Evolutionary conservation across 2,888 invertebrate genomes (phyloP).

Genomic region (Aquatica leii): DNA sequence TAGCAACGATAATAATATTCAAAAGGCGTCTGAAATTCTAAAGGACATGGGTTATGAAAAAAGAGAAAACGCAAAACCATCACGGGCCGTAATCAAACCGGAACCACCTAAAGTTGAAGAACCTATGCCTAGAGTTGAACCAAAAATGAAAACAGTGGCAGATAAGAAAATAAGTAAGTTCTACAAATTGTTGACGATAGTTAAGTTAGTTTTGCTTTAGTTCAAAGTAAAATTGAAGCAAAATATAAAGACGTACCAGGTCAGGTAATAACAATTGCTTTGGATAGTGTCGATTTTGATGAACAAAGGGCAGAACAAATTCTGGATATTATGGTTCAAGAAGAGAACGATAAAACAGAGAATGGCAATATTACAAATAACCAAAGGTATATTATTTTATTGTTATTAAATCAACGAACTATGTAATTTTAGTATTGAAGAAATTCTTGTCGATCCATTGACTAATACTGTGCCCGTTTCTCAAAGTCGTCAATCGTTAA

Average conservation of each 20-base stretch:
- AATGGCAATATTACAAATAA: neutral
- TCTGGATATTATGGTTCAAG: conserved; percentile 74
- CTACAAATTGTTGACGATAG: no score
- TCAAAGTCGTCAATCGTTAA: conserved; percentile 58
- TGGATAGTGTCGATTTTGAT: conserved; percentile 88
- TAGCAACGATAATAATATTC: conserved; percentile 90
- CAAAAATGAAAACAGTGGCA: conserved; percentile 71
- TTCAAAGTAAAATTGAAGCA: conserved; percentile 73
- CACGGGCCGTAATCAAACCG: conserved; percentile 56
- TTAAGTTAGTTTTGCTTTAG: conserved; percentile 60
- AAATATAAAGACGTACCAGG: conserved; percentile 81
- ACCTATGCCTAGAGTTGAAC: conserved; percentile 57
- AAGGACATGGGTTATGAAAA: conserved; percentile 84
- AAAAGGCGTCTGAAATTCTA: conserved; percentile 84
- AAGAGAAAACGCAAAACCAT: conserved; percentile 69
- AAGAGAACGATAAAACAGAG: conserved; percentile 61
- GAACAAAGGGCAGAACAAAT: conserved; percentile 84
- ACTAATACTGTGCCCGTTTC: conserved; percentile 49
- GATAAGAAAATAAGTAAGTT: conserved; percentile 74
- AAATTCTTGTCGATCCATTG: conserved; percentile 12
- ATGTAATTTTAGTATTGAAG: conserved; percentile 12
- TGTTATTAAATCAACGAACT: neutral
- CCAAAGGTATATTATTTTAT: neutral
- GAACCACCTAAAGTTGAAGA: conserved; percentile 58
- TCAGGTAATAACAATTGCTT: conserved; percentile 81